Evolutionary conservation across 1,140 invertebrate genomes (phyloP), one percentile per base, ranked within the genome.

Genomic region (Drosophila pectinifera): DNA sequence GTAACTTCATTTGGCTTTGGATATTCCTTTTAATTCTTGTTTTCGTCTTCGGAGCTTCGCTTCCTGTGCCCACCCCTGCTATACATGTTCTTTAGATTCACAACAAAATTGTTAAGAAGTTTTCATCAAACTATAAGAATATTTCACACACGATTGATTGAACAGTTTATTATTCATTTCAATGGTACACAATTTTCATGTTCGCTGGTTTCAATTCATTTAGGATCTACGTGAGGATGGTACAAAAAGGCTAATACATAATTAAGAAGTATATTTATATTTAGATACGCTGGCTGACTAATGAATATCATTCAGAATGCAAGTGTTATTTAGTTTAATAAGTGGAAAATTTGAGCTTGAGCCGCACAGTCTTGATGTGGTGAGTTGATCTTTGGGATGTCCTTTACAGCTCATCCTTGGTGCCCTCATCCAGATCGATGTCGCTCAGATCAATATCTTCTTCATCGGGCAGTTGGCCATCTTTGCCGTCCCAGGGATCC

Each of bases 401-500:
- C 41, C 26, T 79, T 96, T 95, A 97, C 91, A 97, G 93, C 92
- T 97, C 96, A 80, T 97, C 96, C 92, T 97, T 96, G 28, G 78
- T 51, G 83, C 98, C 97, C 28, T 91, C 88, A 91, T 98, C 97
- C 16, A 99, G 93, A 70, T 97, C 96, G 41, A 98, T 94, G 93
- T 99, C 98, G 45, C 96, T 98, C 38, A 98, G 94, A 94, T 98
- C 98, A 73, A 98, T 97, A 70, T 99, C 98, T 81, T 99, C 98
- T 93, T 98, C 97, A 39, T 94, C 94, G 24, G 97, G 96, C 67
- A 97, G 93, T 92, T 97, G 95, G 11, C 96, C 98, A 92, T 99
- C 98, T 93, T 99, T 98, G 36, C 99, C 99, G 91, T 99, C 98
- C 99, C 99, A 99, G 0, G 97, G 92, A 49, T 97, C 95, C 4